phyloP scores from a whole-genome alignment of 1,140 invertebrate species.

The Physella acuta region DNA sequence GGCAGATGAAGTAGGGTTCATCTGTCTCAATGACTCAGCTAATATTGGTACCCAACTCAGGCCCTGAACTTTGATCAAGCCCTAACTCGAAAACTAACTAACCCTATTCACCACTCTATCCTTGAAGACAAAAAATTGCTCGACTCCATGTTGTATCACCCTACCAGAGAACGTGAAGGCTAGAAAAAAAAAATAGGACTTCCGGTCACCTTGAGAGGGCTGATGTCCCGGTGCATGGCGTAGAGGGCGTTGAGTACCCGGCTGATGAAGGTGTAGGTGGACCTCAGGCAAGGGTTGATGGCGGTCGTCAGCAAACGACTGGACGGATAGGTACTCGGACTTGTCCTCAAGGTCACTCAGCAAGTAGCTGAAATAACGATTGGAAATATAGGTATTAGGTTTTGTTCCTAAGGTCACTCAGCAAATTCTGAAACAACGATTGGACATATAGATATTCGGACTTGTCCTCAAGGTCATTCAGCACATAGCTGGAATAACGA shows the following conservation, averaged over 20 bases:
- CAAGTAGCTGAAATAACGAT: constrained; percentile 24
- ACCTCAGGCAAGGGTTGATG: constrained; percentile 49
- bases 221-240: constrained; percentile 36
- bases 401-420: not conserved
- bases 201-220: too few species aligned
- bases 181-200: too few species aligned
- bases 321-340: constrained; percentile 40
- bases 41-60: too few species aligned
- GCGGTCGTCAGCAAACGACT: constrained; percentile 46
- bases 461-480: constrained; percentile 41
- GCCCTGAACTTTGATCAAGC: too few species aligned
- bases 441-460: constrained; percentile 45
- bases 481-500: constrained; percentile 25
- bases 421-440: too few species aligned
- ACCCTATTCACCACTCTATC: too few species aligned
- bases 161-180: too few species aligned
- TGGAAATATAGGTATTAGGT: not conserved
- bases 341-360: constrained; percentile 41
- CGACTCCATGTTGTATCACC: too few species aligned
- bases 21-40: too few species aligned
- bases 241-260: constrained; percentile 33
- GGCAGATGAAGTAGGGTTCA: too few species aligned
- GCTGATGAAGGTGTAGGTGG: constrained; percentile 41
- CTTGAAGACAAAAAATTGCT: too few species aligned
- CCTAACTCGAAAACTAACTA: too few species aligned